A percentile compares a stretch with the other conserved stretches of the same genome.
These are phyloP conservation scores for Netelia fuscicornis DNA, from an alignment of 2,888 invertebrate species.

Conservation along the genomic window DNA sequence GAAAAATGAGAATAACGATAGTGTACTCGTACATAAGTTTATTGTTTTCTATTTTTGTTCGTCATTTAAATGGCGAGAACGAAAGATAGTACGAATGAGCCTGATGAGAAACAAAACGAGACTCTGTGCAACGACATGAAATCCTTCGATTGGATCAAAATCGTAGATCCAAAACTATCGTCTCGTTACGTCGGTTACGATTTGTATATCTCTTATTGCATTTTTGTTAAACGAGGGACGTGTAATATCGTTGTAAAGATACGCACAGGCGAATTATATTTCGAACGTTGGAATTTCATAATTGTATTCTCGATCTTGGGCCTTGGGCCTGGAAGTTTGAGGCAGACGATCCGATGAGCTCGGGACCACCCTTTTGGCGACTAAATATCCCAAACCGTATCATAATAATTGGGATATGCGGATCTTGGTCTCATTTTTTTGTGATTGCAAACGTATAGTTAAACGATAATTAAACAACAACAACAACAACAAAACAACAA, in stretches of 20 bases:
- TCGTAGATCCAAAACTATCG: slow-evolving; percentile 18
- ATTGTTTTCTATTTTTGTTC: slow-evolving; percentile 1
- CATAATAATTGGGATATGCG: slow-evolving; percentile 71
- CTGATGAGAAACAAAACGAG: background rate
- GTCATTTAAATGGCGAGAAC: slow-evolving; percentile 20
- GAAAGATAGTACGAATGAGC: background rate
- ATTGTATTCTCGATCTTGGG: slow-evolving; percentile 36
- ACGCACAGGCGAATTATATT: slow-evolving; percentile 26
- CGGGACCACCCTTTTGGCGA: slow-evolving; percentile 52
- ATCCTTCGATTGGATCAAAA: slow-evolving; percentile 21
- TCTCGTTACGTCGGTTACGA: slow-evolving; percentile 35
- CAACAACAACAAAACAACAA: slow-evolving; percentile 1
- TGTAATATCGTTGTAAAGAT: slow-evolving; percentile 35
- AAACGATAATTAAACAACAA: slow-evolving; percentile 68
- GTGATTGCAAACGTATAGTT: slow-evolving; percentile 83
- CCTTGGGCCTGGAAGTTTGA: slow-evolving; percentile 10
- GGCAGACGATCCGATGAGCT: slow-evolving; percentile 30
- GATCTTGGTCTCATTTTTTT: slow-evolving; percentile 83
- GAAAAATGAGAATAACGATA: slow-evolving; percentile 44
- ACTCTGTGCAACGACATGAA: background rate
- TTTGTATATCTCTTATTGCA: slow-evolving; percentile 32
- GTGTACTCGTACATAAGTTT: slow-evolving; percentile 53
- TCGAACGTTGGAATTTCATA: slow-evolving; percentile 31
- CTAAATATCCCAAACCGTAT: slow-evolving; percentile 59
- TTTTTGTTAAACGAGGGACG: slow-evolving; percentile 41